Conservation (phyloP, 2,797 vertebrate species). For the Remorina albescens region DNA sequence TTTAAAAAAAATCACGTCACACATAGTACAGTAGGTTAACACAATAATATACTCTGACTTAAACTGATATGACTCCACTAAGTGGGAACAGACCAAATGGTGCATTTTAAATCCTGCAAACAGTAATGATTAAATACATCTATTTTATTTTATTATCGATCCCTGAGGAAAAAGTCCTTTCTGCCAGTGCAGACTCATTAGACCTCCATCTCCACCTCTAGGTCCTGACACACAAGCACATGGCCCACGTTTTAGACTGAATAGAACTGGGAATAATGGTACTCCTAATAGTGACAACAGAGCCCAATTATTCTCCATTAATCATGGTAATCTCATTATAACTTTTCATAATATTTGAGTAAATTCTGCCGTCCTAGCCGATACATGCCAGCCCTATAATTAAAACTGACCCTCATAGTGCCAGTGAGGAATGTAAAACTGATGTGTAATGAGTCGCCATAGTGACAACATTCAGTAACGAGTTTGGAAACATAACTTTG, state of each 20-base stretch:
- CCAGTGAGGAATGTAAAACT: constrained; percentile 33
- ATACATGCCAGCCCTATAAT: constrained; percentile 37
- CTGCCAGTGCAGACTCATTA: neutral
- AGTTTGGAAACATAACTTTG: constrained; percentile 16
- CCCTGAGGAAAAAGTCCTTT: neutral
- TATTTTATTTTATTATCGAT: neutral
- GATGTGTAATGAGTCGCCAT: constrained; percentile 17
- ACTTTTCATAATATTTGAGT: constrained; percentile 39
- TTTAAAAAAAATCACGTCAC: constrained; percentile 16
- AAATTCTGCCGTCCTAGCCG: constrained; percentile 28
- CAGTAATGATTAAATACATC: neutral
- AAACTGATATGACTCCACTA: constrained; percentile 9
- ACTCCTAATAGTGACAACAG: constrained; percentile 55
- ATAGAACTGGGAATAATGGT: constrained; percentile 25
- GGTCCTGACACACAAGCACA: constrained; percentile 32
- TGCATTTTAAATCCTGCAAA: neutral
- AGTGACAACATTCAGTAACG: constrained; percentile 21
- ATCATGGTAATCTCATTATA: constrained; percentile 50
- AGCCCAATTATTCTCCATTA: constrained; percentile 65
- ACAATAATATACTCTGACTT: neutral
- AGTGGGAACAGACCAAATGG: neutral
- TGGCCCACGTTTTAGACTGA: constrained; percentile 33
- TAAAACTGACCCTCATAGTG: constrained; percentile 26
- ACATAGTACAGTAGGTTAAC: neutral
- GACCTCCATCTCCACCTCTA: constrained; percentile 4